A percentile compares a stretch with the other conserved stretches of the same genome.
phyloP scores from a whole-genome alignment of 2,888 invertebrate genomes.

The Megastigmus dorsalis region DNA sequence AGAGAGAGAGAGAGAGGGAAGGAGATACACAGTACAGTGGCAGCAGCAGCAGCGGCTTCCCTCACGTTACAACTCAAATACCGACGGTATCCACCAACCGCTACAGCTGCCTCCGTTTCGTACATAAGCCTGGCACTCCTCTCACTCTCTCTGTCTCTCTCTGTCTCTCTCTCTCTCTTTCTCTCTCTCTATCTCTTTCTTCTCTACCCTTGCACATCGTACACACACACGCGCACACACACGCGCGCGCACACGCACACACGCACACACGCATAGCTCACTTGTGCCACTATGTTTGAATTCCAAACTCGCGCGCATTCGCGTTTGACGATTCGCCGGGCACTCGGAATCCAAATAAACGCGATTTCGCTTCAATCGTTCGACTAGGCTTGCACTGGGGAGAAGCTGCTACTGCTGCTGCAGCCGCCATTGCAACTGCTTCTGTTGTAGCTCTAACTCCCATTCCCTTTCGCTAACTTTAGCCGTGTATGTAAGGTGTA shows the following conservation, averaged over 20 bases:
- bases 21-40: too few relatives aligned
- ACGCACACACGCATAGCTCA: too few relatives aligned
- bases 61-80: conserved; percentile 49
- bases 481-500: too few relatives aligned
- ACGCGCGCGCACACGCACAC: too few relatives aligned
- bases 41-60: too few relatives aligned
- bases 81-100: background rate
- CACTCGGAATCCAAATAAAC: conserved; percentile 57
- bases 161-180: background rate
- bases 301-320: conserved; percentile 61
- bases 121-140: background rate
- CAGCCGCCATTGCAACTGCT: background rate
- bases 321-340: conserved; percentile 60
- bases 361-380: conserved; percentile 15
- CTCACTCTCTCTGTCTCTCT: conserved; percentile 23
- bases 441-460: too few relatives aligned
- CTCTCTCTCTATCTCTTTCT: too few relatives aligned
- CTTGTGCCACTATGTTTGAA: conserved; percentile 66
- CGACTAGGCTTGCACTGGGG: background rate
- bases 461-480: too few relatives aligned
- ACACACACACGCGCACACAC: too few relatives aligned
- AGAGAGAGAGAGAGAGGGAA: background rate
- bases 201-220: too few relatives aligned
- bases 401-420: background rate
- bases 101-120: background rate